A percentile compares a stretch with the other conserved stretches of the same genome.
phyloP scores from a whole-genome alignment of 2,888 invertebrate species.

The Pseudolycoriella hygida region DNA sequence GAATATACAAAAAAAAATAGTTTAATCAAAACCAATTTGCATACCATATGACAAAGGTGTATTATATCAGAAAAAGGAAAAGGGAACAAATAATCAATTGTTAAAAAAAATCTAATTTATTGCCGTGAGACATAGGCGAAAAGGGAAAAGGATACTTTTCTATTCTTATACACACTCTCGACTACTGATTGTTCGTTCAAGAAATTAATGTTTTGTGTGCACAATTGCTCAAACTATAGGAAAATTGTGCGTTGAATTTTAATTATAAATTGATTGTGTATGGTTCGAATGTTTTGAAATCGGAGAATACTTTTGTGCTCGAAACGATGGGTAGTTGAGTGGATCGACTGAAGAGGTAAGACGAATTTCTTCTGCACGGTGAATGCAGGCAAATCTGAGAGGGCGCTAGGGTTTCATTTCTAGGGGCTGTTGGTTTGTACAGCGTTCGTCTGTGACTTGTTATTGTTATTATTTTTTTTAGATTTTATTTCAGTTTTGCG shows the following conservation, averaged over 20 bases:
- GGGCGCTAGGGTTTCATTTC: too few species aligned
- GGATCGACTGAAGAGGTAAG: too few species aligned
- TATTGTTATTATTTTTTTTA: too few species aligned
- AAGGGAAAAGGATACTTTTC: not conserved
- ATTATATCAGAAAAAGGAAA: not conserved
- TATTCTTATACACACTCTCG: not conserved
- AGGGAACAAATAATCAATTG: conserved; percentile 1
- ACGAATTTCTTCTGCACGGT: too few species aligned
- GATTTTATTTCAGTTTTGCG: too few species aligned
- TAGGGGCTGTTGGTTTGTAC: too few species aligned
- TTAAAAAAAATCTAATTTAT: conserved; percentile 1
- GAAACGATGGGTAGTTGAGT: too few species aligned
- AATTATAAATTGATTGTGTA: not conserved
- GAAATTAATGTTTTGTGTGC: not conserved
- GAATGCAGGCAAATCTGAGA: too few species aligned
- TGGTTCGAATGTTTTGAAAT: not conserved
- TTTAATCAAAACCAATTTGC: not conserved
- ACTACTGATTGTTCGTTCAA: too few species aligned
- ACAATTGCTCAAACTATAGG: not conserved
- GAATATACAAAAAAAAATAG: too few species aligned
- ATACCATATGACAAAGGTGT: not conserved
- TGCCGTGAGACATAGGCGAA: not conserved
- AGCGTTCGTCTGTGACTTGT: too few species aligned
- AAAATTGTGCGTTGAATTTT: conserved; percentile 1
- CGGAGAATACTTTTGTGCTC: not conserved